Evolutionary conservation across 2,888 invertebrate species (phyloP).

Genomic region (Linnaemya tessellans): DNA sequence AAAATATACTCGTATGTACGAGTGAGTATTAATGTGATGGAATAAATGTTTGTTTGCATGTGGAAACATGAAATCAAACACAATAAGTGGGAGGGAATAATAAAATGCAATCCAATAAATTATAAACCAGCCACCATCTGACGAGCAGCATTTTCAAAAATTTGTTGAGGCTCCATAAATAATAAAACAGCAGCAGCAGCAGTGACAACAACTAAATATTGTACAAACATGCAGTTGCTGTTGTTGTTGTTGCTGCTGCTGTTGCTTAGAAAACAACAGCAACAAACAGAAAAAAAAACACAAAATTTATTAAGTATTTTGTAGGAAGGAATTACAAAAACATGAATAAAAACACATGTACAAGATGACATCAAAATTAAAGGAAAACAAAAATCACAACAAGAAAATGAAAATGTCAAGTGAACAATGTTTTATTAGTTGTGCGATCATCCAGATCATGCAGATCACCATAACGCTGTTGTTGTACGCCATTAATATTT

Average conservation of each 20-base stretch:
- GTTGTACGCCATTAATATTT: constrained; percentile 43
- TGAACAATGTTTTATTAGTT: constrained; percentile 65
- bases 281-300: not conserved
- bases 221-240: no score
- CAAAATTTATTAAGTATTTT: constrained; percentile 26
- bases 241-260: constrained; percentile 14
- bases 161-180: constrained; percentile 65
- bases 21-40: constrained; percentile 5
- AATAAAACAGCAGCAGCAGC: constrained; percentile 51
- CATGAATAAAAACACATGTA: constrained; percentile 51
- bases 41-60: constrained; percentile 17
- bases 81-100: constrained; percentile 59
- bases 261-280: constrained; percentile 12
- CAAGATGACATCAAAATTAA: constrained; percentile 35
- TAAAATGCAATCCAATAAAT: constrained; percentile 66
- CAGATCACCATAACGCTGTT: constrained; percentile 53
- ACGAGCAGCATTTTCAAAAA: constrained; percentile 62
- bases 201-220: constrained; percentile 27
- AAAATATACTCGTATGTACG: not conserved
- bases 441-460: constrained; percentile 57
- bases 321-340: constrained; percentile 40
- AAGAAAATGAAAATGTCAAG: constrained; percentile 57
- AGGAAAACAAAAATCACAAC: not conserved
- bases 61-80: constrained; percentile 49
- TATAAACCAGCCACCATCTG: constrained; percentile 59